phyloP scores from a whole-genome alignment of 2,113 vertebrate species.

The Merops nubicus region DNA sequence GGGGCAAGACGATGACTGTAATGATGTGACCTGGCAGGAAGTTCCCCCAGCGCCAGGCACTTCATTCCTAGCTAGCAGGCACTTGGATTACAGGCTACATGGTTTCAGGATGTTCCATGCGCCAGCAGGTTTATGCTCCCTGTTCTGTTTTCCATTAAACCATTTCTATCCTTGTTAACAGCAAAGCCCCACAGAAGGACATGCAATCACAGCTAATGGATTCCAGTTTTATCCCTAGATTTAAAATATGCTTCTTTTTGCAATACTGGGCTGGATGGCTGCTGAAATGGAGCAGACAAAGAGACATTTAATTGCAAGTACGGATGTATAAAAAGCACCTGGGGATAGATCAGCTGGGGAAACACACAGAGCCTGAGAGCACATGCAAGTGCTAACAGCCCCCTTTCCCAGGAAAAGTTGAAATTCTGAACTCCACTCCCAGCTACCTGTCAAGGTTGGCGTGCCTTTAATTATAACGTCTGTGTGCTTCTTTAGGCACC shows the following conservation, averaged over 20 bases:
- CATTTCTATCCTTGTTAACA: conserved; percentile 38
- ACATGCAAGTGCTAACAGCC: neutral
- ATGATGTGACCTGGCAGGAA: neutral
- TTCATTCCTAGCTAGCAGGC: neutral
- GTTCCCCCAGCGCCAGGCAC: neutral
- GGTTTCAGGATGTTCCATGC: neutral
- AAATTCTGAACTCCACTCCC: conserved; percentile 55
- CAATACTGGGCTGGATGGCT: neutral
- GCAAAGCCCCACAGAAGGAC: conserved; percentile 26
- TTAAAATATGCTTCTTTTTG: neutral
- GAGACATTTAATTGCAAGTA: conserved; percentile 55
- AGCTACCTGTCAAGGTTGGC: conserved; percentile 73
- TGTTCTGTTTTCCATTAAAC: conserved; percentile 38
- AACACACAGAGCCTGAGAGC: neutral
- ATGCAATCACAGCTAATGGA: conserved; percentile 37
- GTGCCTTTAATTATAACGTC: conserved; percentile 78
- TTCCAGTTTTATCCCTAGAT: conserved; percentile 34
- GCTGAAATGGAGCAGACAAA: conserved; percentile 47
- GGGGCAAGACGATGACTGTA: neutral
- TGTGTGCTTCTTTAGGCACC: conserved; percentile 71
- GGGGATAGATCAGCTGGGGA: conserved; percentile 3
- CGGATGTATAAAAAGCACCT: conserved; percentile 47
- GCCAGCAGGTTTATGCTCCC: neutral
- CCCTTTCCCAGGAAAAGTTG: conserved; percentile 18
- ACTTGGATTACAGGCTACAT: neutral